These are phyloP conservation scores for Aegithalos caudatus DNA, from an alignment of 2,113 vertebrate species.

Conservation along the genomic window DNA sequence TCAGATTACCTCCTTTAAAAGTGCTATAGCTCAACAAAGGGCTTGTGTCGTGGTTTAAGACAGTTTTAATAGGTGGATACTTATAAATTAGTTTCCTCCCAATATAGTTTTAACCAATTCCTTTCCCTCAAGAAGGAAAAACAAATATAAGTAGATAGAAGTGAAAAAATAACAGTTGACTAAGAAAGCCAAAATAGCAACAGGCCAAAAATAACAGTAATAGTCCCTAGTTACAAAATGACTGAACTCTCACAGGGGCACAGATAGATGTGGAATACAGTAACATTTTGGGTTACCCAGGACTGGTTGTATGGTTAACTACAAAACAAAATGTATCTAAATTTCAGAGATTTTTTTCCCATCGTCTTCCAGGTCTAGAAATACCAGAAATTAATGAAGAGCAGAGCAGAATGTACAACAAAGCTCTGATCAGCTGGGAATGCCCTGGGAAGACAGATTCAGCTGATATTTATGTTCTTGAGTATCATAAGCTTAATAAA, in stretches of 20 bases:
- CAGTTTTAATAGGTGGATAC: neutral
- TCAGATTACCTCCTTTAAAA: accelerated
- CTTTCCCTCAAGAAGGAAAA: neutral
- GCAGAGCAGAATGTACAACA: constrained; percentile 85
- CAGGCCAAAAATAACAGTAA: neutral
- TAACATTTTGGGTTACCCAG: neutral
- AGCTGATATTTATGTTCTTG: constrained; percentile 85
- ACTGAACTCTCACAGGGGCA: neutral
- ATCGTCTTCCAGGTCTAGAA: constrained; percentile 78
- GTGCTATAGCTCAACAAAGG: neutral
- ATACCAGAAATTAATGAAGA: constrained; percentile 88
- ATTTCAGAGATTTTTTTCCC: neutral
- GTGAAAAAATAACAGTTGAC: neutral
- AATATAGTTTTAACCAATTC: neutral
- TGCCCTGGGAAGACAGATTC: constrained; percentile 79
- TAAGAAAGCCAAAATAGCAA: neutral
- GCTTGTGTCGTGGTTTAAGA: neutral
- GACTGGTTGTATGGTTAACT: neutral
- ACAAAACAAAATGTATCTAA: neutral
- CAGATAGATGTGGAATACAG: neutral
- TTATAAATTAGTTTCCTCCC: neutral
- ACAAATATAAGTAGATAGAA: neutral
- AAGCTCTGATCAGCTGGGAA: constrained; percentile 86
- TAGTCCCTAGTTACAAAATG: neutral
- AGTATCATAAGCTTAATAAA: constrained; percentile 81